These are phyloP conservation scores for Linnaemya tessellans DNA, from an alignment of 2,888 invertebrate species.

Conservation along the genomic window DNA sequence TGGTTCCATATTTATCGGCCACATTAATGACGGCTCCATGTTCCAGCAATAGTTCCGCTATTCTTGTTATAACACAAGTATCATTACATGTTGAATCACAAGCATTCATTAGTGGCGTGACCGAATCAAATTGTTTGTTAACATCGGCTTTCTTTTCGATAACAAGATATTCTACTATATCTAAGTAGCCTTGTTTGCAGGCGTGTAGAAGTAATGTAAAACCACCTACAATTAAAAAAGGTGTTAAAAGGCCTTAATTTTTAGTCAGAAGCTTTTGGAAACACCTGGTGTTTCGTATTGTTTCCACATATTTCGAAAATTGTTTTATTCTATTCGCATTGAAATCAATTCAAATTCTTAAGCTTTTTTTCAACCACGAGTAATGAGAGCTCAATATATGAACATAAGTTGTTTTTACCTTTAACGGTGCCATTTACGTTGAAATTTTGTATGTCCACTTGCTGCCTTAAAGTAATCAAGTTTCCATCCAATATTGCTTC, in stretches of 20 bases:
- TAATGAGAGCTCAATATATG: neutral
- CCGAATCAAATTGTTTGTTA: slow-evolving; percentile 79
- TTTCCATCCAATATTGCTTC: slow-evolving; percentile 76
- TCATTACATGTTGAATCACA: slow-evolving; percentile 76
- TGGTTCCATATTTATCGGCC: slow-evolving; percentile 80
- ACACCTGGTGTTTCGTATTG: too few species aligned
- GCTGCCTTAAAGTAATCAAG: slow-evolving; percentile 72
- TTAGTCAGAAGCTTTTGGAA: too few species aligned
- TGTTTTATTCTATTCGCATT: too few species aligned
- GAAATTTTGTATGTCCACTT: slow-evolving; percentile 74
- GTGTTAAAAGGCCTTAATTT: too few species aligned
- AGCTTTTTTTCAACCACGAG: too few species aligned
- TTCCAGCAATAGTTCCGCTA: slow-evolving; percentile 77
- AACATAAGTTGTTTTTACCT: slow-evolving; percentile 51
- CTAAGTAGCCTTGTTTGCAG: slow-evolving; percentile 77
- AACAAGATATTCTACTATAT: slow-evolving; percentile 78
- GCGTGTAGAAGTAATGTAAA: slow-evolving; percentile 77
- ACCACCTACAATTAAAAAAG: slow-evolving; percentile 68
- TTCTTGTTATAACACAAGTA: slow-evolving; percentile 73
- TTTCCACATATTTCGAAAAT: too few species aligned
- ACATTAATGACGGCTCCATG: slow-evolving; percentile 80
- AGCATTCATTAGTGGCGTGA: slow-evolving; percentile 79
- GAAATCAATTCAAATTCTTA: too few species aligned
- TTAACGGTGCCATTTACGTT: slow-evolving; percentile 74
- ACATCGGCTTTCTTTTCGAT: slow-evolving; percentile 76